phyloP scores from a whole-genome alignment of 1,140 invertebrate genomes.

The Atta cephalotes region DNA sequence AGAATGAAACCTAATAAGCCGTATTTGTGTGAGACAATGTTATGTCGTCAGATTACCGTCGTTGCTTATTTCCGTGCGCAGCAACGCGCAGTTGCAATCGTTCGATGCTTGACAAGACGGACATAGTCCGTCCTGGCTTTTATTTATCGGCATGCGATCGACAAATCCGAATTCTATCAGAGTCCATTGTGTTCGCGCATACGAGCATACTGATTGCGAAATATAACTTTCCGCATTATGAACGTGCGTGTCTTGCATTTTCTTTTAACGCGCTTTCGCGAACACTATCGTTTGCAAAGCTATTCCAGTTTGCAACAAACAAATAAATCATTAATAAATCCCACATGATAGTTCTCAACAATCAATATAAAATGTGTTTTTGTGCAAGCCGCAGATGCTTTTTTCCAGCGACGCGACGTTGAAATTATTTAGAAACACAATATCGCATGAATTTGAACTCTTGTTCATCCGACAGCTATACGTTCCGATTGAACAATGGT shows the following conservation, averaged over 20 bases:
- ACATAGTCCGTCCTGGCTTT: constrained; percentile 32
- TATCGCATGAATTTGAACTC: neutral
- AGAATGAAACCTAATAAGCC: neutral
- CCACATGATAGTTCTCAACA: neutral
- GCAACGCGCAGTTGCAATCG: neutral
- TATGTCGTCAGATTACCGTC: constrained; percentile 24
- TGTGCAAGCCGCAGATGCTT: neutral
- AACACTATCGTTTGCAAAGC: neutral
- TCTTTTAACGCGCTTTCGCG: neutral
- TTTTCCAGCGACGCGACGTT: neutral
- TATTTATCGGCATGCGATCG: constrained; percentile 33
- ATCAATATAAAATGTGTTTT: neutral
- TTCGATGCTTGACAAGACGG: constrained; percentile 24
- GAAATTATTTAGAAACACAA: constrained; percentile 23
- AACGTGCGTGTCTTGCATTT: neutral
- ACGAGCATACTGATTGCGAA: neutral
- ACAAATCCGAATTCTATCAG: constrained; percentile 9
- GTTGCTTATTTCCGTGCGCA: neutral
- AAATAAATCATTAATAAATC: constrained; percentile 1
- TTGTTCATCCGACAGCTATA: neutral
- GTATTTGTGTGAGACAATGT: constrained; percentile 25
- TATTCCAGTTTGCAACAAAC: neutral
- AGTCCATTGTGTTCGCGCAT: neutral
- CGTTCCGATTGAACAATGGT: neutral
- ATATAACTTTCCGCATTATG: neutral